phyloP scores from a whole-genome alignment of 2,888 invertebrate genomes.

The Dicyrtoma fusca region DNA sequence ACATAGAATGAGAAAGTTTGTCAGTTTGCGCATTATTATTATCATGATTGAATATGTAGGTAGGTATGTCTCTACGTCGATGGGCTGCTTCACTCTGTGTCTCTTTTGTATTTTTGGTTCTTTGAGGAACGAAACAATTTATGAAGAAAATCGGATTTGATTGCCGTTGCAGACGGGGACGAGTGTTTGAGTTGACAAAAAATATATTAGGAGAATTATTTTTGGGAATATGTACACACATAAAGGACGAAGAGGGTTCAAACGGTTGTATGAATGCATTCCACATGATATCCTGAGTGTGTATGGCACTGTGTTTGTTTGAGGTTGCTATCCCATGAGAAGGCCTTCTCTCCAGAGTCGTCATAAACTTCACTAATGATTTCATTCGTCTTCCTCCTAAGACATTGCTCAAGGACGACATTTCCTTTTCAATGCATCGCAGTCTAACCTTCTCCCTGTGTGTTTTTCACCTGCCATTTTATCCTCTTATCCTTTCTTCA shows the following conservation, averaged over 20 bases:
- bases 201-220: background rate
- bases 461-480: slow-evolving; percentile 9
- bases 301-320: background rate
- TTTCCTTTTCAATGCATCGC: slow-evolving; percentile 21
- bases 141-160: slow-evolving; percentile 7
- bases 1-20: too few relatives aligned
- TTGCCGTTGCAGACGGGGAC: background rate
- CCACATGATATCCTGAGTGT: too few relatives aligned
- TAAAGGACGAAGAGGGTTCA: background rate
- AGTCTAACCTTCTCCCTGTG: slow-evolving; percentile 7
- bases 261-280: background rate
- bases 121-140: background rate
- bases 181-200: background rate
- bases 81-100: too few relatives aligned
- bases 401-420: slow-evolving; percentile 25
- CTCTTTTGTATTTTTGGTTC: background rate
- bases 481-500: background rate
- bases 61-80: too few relatives aligned
- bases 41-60: too few relatives aligned
- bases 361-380: slow-evolving; percentile 34
- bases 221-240: background rate
- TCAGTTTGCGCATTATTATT: too few relatives aligned
- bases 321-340: background rate
- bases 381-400: slow-evolving; percentile 27
- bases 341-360: background rate